Conservation (phyloP, 35 echinoderm and acorn worm genomes). For the Heliocidaris tuberculata region DNA sequence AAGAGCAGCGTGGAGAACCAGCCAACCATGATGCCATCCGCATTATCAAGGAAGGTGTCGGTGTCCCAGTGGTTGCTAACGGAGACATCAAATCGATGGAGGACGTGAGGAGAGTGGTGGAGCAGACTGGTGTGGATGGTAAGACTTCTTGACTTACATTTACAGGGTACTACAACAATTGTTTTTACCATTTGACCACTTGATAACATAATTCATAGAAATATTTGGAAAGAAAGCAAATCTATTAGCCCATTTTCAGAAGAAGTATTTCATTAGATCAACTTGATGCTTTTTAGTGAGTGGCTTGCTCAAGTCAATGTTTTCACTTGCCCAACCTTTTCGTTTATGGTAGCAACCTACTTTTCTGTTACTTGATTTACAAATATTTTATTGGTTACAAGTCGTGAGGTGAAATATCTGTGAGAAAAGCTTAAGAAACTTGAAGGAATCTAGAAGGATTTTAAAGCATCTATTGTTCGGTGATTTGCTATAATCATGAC, state of each 20-base stretch:
- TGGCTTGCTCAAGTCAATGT: no score
- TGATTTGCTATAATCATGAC: background rate
- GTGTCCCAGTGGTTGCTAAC: conserved; percentile 92
- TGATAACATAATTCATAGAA: no score
- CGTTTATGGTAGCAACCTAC: no score
- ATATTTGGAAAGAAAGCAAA: no score
- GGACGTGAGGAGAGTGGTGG: conserved; percentile 62
- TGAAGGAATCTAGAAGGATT: no score
- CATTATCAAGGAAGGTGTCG: conserved; percentile 83
- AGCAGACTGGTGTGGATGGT: conserved; percentile 83
- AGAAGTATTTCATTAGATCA: background rate
- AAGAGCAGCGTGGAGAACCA: conserved; percentile 73
- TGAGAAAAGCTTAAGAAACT: background rate
- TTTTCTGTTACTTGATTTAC: no score
- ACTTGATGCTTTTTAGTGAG: no score
- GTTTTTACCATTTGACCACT: no score
- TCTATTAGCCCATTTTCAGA: no score
- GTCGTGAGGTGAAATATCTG: background rate
- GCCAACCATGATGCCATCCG: conserved; percentile 74
- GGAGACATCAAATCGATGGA: conserved; percentile 75
- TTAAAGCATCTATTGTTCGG: no score
- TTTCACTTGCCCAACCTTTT: no score
- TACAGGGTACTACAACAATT: no score
- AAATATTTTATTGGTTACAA: background rate
- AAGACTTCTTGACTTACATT: conserved; percentile 4